A percentile compares a stretch with the other conserved stretches of the same genome.
Conservation (phyloP, 2,113 vertebrate genomes). For the Siniperca knerii region DNA sequence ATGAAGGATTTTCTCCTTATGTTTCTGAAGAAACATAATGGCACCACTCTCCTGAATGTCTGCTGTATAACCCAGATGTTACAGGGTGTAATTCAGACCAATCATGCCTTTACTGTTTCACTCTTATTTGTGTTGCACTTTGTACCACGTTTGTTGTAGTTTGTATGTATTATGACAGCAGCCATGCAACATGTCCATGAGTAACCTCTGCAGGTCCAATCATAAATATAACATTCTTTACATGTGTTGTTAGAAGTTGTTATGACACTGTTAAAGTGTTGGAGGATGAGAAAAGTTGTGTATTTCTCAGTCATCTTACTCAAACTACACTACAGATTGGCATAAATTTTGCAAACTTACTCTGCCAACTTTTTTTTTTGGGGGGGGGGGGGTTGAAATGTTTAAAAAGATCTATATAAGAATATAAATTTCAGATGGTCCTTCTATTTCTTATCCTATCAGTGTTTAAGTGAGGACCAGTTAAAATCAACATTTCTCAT, state of each 20-base stretch:
- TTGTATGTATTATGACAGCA: background rate
- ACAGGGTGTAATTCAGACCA: background rate
- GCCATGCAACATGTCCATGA: conserved; percentile 7
- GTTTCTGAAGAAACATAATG: background rate
- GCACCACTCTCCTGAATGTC: background rate
- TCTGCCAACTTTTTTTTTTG: background rate
- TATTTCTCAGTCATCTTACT: background rate
- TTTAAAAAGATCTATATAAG: no score
- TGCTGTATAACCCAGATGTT: background rate
- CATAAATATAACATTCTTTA: no score
- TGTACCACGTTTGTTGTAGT: background rate
- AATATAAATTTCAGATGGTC: no score
- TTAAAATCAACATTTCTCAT: no score
- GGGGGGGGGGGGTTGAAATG: no score
- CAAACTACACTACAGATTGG: background rate
- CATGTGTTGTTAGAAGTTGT: background rate
- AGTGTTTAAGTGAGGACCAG: background rate
- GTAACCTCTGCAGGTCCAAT: background rate
- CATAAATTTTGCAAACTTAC: background rate
- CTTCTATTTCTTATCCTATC: no score
- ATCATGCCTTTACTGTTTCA: background rate
- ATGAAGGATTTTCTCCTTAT: background rate
- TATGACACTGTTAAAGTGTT: background rate
- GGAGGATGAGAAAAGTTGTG: background rate
- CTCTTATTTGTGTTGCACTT: conserved; percentile 21